Conservation (phyloP, 2,888 invertebrate species). For the Frankliniella fusca region DNA sequence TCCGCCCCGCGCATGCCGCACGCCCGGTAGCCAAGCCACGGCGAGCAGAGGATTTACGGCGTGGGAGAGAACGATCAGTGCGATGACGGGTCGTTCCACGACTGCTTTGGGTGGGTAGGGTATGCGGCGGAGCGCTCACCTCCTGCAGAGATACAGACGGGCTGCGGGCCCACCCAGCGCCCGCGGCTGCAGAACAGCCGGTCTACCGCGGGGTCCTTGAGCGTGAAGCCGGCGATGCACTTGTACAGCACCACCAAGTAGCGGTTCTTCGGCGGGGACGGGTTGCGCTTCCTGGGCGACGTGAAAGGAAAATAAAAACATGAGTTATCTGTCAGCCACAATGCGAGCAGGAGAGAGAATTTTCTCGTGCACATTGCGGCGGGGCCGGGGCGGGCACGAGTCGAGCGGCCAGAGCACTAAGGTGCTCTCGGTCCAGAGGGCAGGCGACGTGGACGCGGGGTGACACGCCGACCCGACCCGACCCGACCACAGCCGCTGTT, state of each 20-base stretch:
- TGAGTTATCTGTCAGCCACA: constrained; percentile 22
- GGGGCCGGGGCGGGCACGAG: not conserved
- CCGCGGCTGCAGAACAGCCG: constrained; percentile 56
- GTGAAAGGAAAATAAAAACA: constrained; percentile 33
- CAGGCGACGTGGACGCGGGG: not conserved
- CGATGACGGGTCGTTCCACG: too few relatives aligned
- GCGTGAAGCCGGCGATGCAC: constrained; percentile 53
- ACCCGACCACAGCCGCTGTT: not conserved
- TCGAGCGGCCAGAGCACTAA: not conserved
- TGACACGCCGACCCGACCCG: not conserved
- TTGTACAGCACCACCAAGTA: constrained; percentile 57
- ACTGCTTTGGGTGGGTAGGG: too few relatives aligned
- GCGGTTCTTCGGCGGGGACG: constrained; percentile 45
- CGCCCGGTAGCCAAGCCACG: not conserved
- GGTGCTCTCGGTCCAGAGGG: constrained; percentile 1
- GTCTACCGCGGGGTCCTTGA: constrained; percentile 49
- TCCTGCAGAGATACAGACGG: constrained; percentile 48
- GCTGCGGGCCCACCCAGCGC: constrained; percentile 56
- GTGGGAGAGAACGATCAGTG: too few relatives aligned
- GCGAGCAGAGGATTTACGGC: too few relatives aligned
- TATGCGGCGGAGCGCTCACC: constrained; percentile 39
- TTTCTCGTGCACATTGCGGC: too few relatives aligned
- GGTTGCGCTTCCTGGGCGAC: not conserved
- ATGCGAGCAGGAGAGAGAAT: not conserved
- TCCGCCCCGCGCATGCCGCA: not conserved